Conservation (phyloP, 2,888 invertebrate species). For the Dendrolimus houi region DNA sequence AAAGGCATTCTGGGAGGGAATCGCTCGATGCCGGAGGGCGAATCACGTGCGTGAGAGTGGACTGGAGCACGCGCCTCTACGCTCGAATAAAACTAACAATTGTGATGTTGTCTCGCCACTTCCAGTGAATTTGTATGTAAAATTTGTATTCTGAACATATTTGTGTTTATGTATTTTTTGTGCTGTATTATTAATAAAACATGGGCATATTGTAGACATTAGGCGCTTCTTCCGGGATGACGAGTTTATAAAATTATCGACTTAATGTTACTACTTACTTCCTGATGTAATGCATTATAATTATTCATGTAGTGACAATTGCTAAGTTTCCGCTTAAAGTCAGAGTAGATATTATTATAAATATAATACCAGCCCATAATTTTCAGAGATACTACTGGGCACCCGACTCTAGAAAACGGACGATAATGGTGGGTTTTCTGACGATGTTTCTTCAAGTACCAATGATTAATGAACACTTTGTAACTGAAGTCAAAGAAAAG, state of each 20-base stretch:
- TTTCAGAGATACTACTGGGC: too few relatives aligned
- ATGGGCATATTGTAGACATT: conserved; percentile 11
- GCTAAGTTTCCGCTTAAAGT: neutral
- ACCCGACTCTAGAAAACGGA: neutral
- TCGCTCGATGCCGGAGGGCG: conserved; percentile 3
- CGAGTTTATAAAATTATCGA: conserved; percentile 5
- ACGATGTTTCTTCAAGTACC: too few relatives aligned
- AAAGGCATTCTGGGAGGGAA: conserved; percentile 34
- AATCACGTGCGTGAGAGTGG: conserved; percentile 18
- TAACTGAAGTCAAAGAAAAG: too few relatives aligned
- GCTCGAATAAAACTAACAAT: conserved; percentile 8
- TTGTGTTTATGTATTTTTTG: conserved; percentile 13
- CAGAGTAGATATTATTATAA: too few relatives aligned
- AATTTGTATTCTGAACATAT: conserved; percentile 17
- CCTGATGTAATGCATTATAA: conserved; percentile 5
- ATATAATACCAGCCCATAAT: too few relatives aligned
- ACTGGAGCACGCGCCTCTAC: conserved; percentile 22
- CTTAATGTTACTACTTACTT: conserved; percentile 5
- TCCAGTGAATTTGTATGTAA: conserved; percentile 15
- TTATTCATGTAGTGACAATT: neutral
- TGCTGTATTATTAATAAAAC: conserved; percentile 14
- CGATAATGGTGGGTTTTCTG: neutral
- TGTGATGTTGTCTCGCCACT: conserved; percentile 18
- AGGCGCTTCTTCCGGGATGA: conserved; percentile 12
- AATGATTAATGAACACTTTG: too few relatives aligned